Conservation (phyloP, 2,113 vertebrate genomes). For the Pitta sordida region DNA sequence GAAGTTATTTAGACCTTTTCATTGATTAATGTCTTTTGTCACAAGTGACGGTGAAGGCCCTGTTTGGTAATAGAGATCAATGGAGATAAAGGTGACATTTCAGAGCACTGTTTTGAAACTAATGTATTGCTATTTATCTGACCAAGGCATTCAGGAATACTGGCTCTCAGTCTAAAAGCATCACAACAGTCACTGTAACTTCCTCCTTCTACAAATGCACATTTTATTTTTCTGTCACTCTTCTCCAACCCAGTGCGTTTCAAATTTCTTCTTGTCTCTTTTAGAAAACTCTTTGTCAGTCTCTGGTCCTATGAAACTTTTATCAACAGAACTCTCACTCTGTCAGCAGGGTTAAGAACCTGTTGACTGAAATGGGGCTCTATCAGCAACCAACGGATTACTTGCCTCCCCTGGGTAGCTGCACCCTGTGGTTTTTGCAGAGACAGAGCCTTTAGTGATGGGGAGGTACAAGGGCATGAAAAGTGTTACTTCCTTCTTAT, state of each 20-base stretch:
- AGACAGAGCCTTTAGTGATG: not conserved
- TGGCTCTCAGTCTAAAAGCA: not conserved
- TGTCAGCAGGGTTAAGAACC: accelerated
- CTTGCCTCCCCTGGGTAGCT: not conserved
- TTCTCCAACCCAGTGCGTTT: not conserved
- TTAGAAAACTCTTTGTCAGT: not conserved
- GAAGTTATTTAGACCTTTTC: conserved; percentile 46
- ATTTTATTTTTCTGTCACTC: not conserved
- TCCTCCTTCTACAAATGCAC: not conserved
- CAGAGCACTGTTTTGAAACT: not conserved
- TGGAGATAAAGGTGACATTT: conserved; percentile 53
- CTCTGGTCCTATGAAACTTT: not conserved
- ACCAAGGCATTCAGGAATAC: not conserved
- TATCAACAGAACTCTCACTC: not conserved
- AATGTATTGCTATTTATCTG: not conserved
- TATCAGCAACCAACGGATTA: not conserved
- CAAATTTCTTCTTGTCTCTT: not conserved
- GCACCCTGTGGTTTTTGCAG: not conserved
- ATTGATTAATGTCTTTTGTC: conserved; percentile 60
- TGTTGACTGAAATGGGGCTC: not conserved
- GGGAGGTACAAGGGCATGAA: not conserved
- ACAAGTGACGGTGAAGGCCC: conserved; percentile 34
- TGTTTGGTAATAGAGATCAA: conserved; percentile 48
- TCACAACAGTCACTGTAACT: not conserved
- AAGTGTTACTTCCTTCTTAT: not conserved